A percentile compares a stretch with the other conserved stretches of the same genome.
These are phyloP conservation scores for Sarotherodon lohbergeri DNA, from an alignment of 2,113 vertebrate species.

Conservation along the genomic window DNA sequence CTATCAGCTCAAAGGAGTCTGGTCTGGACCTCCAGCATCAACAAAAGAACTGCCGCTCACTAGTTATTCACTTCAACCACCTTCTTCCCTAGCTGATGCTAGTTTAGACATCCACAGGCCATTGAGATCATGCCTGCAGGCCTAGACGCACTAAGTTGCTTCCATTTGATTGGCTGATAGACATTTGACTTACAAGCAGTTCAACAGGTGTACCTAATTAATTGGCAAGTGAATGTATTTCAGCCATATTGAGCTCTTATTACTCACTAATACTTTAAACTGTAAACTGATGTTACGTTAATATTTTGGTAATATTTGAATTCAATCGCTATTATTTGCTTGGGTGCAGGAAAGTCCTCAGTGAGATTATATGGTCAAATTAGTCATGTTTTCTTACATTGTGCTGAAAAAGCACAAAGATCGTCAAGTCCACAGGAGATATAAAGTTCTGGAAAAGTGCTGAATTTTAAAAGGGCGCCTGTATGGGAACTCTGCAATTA, in stretches of 20 bases:
- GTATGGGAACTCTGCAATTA: constrained; percentile 9
- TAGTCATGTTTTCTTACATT: not conserved
- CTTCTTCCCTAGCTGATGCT: not conserved
- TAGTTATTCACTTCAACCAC: not conserved
- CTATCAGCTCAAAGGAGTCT: not conserved
- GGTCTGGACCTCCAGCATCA: not conserved
- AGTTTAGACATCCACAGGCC: not conserved
- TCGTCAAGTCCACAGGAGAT: not conserved
- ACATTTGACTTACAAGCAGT: not conserved
- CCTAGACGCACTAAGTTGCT: not conserved
- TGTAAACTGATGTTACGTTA: not conserved
- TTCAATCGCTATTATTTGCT: not conserved
- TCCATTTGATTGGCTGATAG: not conserved
- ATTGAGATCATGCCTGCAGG: not conserved
- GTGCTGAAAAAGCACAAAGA: not conserved
- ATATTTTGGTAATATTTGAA: not conserved
- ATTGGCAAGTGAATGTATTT: not conserved
- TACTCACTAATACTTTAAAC: not conserved
- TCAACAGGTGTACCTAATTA: not conserved
- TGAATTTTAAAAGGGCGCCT: not conserved
- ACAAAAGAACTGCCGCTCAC: not conserved
- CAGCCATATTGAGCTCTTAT: not conserved
- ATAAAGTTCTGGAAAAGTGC: not conserved
- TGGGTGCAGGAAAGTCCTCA: not conserved
- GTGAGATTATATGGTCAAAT: not conserved